A percentile compares a stretch with the other conserved stretches of the same genome.
Conservation (phyloP, 2,113 vertebrate species). For the Caracal caracal region DNA sequence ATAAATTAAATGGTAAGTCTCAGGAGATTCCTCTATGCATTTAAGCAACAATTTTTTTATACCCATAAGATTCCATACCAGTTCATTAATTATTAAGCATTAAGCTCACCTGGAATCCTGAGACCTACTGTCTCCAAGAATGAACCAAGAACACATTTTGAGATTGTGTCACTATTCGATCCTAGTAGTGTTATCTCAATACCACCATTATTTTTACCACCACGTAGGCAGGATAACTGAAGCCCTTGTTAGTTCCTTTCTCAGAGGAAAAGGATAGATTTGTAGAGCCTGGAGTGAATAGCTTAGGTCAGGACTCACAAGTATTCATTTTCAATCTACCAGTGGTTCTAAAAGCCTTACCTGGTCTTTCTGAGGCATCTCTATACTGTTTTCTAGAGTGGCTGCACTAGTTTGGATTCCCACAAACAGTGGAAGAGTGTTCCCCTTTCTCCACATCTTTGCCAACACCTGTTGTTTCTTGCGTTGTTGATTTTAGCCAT, state of each 20-base stretch:
- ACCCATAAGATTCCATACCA: background rate
- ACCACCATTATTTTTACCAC: background rate
- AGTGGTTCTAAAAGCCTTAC: background rate
- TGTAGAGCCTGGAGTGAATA: background rate
- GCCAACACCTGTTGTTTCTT: background rate
- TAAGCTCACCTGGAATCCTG: background rate
- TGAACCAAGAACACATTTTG: background rate
- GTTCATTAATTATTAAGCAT: background rate
- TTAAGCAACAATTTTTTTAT: conserved; percentile 29
- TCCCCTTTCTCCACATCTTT: background rate
- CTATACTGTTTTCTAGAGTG: background rate
- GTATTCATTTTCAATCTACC: background rate
- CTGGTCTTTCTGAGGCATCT: background rate
- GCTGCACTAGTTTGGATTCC: background rate
- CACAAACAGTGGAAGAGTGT: background rate
- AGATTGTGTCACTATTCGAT: background rate
- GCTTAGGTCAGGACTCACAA: background rate
- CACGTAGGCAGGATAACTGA: background rate
- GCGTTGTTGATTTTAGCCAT: background rate
- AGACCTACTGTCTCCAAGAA: background rate
- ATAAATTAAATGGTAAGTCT: conserved; percentile 12
- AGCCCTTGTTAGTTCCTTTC: background rate
- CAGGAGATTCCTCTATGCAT: background rate
- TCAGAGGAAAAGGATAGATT: background rate
- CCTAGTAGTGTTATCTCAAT: background rate